Evolutionary conservation across 2,797 vertebrate genomes (phyloP), one percentile per base, ranked within the genome.

Genomic region (Pipistrellus pipistrellus): DNA sequence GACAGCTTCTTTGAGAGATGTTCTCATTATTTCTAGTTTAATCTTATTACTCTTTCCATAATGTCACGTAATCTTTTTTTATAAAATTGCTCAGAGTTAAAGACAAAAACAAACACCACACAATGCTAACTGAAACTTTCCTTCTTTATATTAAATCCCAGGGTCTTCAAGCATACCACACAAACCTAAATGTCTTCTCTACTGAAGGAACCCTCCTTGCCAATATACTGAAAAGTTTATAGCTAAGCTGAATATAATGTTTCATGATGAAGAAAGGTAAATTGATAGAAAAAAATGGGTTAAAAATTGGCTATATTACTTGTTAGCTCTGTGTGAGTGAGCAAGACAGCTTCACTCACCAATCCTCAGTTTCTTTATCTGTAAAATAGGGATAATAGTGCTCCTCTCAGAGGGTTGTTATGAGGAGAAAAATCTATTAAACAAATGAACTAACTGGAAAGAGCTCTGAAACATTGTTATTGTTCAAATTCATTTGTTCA

Each of bases 371-470:
- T 73, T 80, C 76, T 73, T 83, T 38, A 83, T 75, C 41, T 91
- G 10, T 87, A 86, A 91, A 94, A 64, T 53, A 48, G 35, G n/a
- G 23, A 17, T 75, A 48, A 59, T 25, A 59, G 81, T 32, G 69
- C 12, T 48, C 13, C 73, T 48, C 8, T 64, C 3, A 27, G 51
- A 88, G 25, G 13, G 17, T 12, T 76, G 21, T 80, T 44, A 38
- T n/a, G 17, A 96, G 77, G 27, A 83, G n/a, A 75, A 92, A 92
- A 81, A 44, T 30, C 44, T 88, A 8, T 91, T 72, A 88, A 53
- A 30, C 46, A 77, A 9, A 48, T 7, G 27, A 73, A 77, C 20
- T 81, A n/a, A 25, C 44, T 46, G 23, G 20, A 64, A 84, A 72
- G 64, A 11, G 9, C 59, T 48, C 51, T 53, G 35, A 88, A 85